Conservation (phyloP, 2,888 invertebrate genomes). For the Cremastobaeus sp. region DNA sequence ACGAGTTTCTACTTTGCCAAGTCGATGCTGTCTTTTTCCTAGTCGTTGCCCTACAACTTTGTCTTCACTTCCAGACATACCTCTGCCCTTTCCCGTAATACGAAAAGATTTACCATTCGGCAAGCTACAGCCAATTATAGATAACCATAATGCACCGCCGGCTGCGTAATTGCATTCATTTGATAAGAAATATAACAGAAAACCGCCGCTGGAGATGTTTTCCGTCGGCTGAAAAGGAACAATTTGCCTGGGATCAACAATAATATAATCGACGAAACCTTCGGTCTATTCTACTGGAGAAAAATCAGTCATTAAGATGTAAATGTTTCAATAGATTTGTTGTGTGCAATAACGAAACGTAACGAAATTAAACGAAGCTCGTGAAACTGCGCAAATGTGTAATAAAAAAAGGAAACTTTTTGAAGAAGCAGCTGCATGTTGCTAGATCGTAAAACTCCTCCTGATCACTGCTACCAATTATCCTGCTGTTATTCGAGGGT, state of each 20-base stretch:
- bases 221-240: no score
- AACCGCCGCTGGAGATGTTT: slow-evolving; percentile 3
- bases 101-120: slow-evolving; percentile 48
- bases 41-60: slow-evolving; percentile 45
- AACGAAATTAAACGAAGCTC: slow-evolving; percentile 37
- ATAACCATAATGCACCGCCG: slow-evolving; percentile 45
- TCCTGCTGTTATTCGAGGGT: slow-evolving; percentile 76
- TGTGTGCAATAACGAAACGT: slow-evolving; percentile 33
- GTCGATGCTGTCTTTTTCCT: slow-evolving; percentile 60
- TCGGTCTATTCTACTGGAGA: no score
- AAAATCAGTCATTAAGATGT: no score
- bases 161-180: slow-evolving; percentile 42
- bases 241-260: background rate
- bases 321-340: no score
- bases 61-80: slow-evolving; percentile 27
- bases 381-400: slow-evolving; percentile 47
- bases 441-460: slow-evolving; percentile 77
- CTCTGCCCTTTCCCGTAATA: slow-evolving; percentile 46
- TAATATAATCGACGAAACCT: background rate
- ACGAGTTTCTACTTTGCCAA: no score
- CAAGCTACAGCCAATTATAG: slow-evolving; percentile 47
- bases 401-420: slow-evolving; percentile 33
- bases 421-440: slow-evolving; percentile 71
- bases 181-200: slow-evolving; percentile 45
- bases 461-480: slow-evolving; percentile 78